Evolutionary conservation across 2,888 invertebrate genomes (phyloP), one percentile per base, ranked within the genome.

Genomic region (Drosophila mulleri): DNA sequence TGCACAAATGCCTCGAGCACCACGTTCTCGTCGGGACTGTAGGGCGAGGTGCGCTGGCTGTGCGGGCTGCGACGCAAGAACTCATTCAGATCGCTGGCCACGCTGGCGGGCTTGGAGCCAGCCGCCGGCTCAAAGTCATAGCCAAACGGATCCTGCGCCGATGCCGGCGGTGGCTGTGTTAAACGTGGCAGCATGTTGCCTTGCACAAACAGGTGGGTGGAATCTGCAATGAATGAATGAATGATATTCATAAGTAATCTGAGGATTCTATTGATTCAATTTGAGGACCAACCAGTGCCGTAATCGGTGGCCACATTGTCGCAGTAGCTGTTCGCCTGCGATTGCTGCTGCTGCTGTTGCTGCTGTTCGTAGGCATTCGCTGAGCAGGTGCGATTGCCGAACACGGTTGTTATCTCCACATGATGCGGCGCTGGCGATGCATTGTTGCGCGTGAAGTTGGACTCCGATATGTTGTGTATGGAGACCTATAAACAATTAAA

Each of bases 141-240:
- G 82, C 97, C 97, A 93, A 97, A 97, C 23, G 97, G 95, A 92
- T 98, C 98, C 93, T 98, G 97, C 2, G 96, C 96, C 91, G 97
- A 97, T 3, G 96, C 94, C 57, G 77, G 39, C 29, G 80, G 60
- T 42, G 80, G 58, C 45, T 86, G 89, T 29, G 81, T 18, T 96
- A 88, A 18, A 11, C 88, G 82, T n/a, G 73, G 73, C 73, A 96
- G 94, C 92, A 97, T 96, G 91, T 96, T 96, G 93, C 96, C 96
- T 52, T 97, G 97, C 82, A 95, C 95, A 94, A 97, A 98, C 72
- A 97, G 95, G 93, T 95, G 97, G 85, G 83, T 71, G 80, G 85
- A 63, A 76, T 92, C 92, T 92, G 50, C 1, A 62, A 41, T 6
- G 5, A 5, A 41, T 8, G 5, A 5, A 41, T 8, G 5, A 6